Base-by-base conservation (phyloP, 2,797 vertebrate genomes). In the Melanotaenia trifasciata region DNA sequence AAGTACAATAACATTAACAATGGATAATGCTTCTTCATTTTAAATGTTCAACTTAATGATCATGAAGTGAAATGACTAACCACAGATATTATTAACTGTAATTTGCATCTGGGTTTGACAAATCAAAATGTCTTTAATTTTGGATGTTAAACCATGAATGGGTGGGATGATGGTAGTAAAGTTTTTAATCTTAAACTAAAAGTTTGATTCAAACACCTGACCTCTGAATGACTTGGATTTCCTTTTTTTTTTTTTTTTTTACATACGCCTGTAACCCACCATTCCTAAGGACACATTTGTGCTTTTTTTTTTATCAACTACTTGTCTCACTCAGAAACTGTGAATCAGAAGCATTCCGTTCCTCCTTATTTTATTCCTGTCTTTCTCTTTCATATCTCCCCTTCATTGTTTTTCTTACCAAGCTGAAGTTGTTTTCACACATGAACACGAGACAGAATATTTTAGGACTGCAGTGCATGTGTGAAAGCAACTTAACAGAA, bases 161-260 rank as follows among this genome's bases (percentile, higher is more conserved):
- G 2, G 18, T 14, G 30, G 5, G 24, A 24, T 6, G 20, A 50
- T 36, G 0, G 1, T 18, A 33, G 30, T 5, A 71, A 56, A 56
- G 33, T 43, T 32, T 53, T 5, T 67, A 10, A 43, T 22, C 12
- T 63, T 54, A 14, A 58, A 45, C 16, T 16, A 8, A 22, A 18
- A 43, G n/a, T 16, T 3, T 3, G 30, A 47, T 35, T 26, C 30
- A 22, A 69, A 53, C 11, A 14, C 10, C 20, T 30, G 5, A 26
- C 8, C 28, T 84, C 22, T 78, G 47, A 78, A 58, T 75, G 57
- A 11, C 35, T 67, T 80, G 74, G 71, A 78, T 83, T 81, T 81
- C 67, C 72, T 66, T 81, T 38, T 43, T 40, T 38, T 33, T 32
- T 32, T 32, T n/a, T 26, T 64, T 74, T 63, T 72, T 81, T 51